These are phyloP conservation scores for Leptopterna dolabrata DNA, from an alignment of 2,888 invertebrate species.

Conservation along the genomic window DNA sequence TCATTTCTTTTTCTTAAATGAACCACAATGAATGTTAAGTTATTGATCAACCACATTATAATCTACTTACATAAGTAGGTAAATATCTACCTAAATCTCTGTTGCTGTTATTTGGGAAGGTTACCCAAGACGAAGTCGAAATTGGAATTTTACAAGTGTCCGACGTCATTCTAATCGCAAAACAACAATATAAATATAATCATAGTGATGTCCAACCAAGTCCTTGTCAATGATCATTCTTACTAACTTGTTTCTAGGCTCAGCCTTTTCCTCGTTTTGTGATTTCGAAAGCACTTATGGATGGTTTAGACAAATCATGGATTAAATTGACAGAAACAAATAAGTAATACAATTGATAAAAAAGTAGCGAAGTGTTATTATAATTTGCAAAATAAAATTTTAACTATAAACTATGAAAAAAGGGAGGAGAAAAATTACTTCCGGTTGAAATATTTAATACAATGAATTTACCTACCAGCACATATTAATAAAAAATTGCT, in stretches of 20 bases:
- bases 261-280: not conserved
- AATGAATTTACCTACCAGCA: not conserved
- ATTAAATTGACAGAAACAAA: not conserved
- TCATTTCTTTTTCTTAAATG: not conserved
- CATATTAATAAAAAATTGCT: not conserved
- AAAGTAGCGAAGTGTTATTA: not conserved
- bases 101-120: not conserved
- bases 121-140: not conserved
- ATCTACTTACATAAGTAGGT: no score
- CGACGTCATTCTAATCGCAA: not conserved
- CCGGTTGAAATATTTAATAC: not conserved
- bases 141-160: not conserved
- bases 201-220: not conserved
- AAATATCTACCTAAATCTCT: not conserved
- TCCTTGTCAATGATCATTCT: not conserved
- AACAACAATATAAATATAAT: not conserved
- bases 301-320: not conserved
- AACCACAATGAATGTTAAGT: not conserved
- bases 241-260: not conserved
- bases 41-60: not conserved
- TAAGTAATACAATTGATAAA: not conserved
- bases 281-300: not conserved
- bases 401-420: not conserved
- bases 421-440: not conserved
- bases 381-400: not conserved